Evolutionary conservation across 30 jellyfish, hydroid and myxozoan species (phyloP).

Genomic region (Turritopsis rubra): DNA sequence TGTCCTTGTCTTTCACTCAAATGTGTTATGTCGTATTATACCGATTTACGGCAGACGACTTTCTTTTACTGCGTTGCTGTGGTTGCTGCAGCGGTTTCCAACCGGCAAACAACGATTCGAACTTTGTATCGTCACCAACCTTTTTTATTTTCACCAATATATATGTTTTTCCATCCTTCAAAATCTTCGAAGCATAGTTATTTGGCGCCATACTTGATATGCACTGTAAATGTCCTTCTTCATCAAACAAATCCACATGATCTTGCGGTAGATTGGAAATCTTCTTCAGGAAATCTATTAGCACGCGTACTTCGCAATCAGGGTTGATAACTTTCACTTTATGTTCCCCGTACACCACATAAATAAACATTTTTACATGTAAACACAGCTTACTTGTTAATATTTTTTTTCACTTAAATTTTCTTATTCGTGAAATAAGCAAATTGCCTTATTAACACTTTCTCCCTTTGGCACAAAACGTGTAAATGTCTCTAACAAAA

Average conservation of each 20-base stretch:
- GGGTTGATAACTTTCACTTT: neutral
- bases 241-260: neutral
- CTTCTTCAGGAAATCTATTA: neutral
- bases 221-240: neutral
- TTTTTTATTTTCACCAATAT: neutral
- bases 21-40: too few species aligned
- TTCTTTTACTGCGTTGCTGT: neutral
- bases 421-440: neutral
- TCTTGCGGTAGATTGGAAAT: neutral
- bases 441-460: neutral
- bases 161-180: neutral
- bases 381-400: too few species aligned
- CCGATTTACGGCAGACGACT: too few species aligned
- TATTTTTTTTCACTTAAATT: neutral
- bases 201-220: neutral
- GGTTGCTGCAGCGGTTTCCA: neutral
- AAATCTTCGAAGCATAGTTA: neutral
- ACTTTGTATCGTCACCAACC: neutral
- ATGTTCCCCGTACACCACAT: neutral
- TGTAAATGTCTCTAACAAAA: neutral
- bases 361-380: neutral
- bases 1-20: too few species aligned
- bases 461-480: neutral
- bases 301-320: neutral
- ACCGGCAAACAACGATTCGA: neutral